Evolutionary conservation across 2,797 vertebrate species (phyloP).

Genomic region (Simalia tracyae): DNA sequence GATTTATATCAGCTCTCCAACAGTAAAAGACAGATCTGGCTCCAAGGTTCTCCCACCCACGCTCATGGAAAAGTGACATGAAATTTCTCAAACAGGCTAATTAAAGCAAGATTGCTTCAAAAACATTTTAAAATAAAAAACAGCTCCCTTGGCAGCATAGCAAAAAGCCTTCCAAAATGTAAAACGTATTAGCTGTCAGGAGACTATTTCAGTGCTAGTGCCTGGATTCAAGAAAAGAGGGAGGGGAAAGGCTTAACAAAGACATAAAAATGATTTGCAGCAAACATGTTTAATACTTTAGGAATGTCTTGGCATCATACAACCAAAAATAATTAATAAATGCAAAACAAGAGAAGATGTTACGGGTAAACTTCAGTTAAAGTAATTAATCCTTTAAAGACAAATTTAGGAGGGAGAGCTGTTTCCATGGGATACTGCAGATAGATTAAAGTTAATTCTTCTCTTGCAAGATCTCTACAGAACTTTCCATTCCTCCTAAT

Average conservation of each 20-base stretch:
- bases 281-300: constrained; percentile 68
- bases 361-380: constrained; percentile 61
- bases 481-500: constrained; percentile 2
- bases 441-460: constrained; percentile 72
- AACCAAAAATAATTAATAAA: constrained; percentile 62
- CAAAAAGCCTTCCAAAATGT: constrained; percentile 53
- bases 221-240: constrained; percentile 52
- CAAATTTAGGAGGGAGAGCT: constrained; percentile 60
- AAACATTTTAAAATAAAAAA: constrained; percentile 71
- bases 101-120: constrained; percentile 71
- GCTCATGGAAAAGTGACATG: constrained; percentile 75
- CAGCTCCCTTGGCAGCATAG: constrained; percentile 66
- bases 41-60: constrained; percentile 72
- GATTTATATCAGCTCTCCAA: constrained; percentile 66
- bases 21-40: constrained; percentile 72
- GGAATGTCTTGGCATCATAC: constrained; percentile 75
- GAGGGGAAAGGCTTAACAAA: constrained; percentile 64
- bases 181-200: constrained; percentile 56
- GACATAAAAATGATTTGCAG: constrained; percentile 75
- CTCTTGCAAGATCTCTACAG: constrained; percentile 54
- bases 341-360: constrained; percentile 57
- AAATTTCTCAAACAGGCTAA: constrained; percentile 74
- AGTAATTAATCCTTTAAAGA: constrained; percentile 73
- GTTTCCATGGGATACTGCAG: constrained; percentile 70
- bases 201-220: constrained; percentile 39